Evolutionary conservation across 2,888 invertebrate species (phyloP), one percentile per base, ranked within the genome.

Genomic region (Drosophila kuntzei): DNA sequence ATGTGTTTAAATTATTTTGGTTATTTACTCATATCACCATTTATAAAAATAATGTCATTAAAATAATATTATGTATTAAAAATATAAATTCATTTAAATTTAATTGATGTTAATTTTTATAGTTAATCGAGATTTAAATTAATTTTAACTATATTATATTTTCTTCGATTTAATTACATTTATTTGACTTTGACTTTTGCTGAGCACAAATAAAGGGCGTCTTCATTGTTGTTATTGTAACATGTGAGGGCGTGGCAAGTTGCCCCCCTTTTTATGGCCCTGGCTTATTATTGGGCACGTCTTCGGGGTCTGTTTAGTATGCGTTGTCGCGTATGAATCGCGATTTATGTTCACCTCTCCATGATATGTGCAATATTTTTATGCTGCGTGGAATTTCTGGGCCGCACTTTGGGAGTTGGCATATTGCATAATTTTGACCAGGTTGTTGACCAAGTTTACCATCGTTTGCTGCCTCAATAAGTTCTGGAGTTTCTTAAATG

Each of bases 281-380:
- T 18, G 36, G 32, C 46, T 49, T 51, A 63, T 55, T 64, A 47
- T 64, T 65, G 60, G 46, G 66, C 83, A 83, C 87, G 83, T 81
- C 32, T 25, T 34, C 37, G n/a, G 25, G 25, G 6, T 27, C 5
- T 71, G 46, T 47, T 83, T 87, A 57, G 79, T 83, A 83, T 83
- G 74, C 83, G 43, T 22, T 39, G 61, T 47, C n/a, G 57, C 50
- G 39, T 36, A 20, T n/a, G 20, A 36, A 34, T 18, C 34, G 53
- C 73, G 47, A 78, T 76, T 70, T 79, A 87, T 87, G 79, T 69
- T 70, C 50, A 58, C 16, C 46, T 60, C 47, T 44, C 5, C 51
- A 49, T 62, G 67, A 87, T 81, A 70, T 87, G 79, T 75, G 87
- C 85, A 87, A 84, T 81, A 81, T 81, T 84, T 87, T 70, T 69